A percentile compares a stretch with the other conserved stretches of the same genome.
These are phyloP conservation scores for Lomographa bimaculata DNA, from an alignment of 2,888 invertebrate species.

Conservation along the genomic window DNA sequence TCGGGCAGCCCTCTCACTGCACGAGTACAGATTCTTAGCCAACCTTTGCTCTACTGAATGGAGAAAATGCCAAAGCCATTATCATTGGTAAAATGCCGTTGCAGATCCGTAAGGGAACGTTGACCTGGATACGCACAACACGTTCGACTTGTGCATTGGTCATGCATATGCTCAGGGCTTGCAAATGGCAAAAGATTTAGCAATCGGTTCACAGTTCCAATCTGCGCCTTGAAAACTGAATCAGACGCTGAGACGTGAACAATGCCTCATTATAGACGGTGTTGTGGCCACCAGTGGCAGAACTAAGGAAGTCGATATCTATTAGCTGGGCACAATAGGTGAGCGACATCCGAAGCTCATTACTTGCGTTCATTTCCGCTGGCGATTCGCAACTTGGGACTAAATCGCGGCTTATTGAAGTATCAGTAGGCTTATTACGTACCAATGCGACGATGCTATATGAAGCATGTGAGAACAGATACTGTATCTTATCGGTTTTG, in stretches of 20 bases:
- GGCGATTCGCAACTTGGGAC: conserved; percentile 72
- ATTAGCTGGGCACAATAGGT: conserved; percentile 82
- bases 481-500: too few species aligned
- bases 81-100: conserved; percentile 54
- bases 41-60: conserved; percentile 23
- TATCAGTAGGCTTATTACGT: conserved; percentile 47
- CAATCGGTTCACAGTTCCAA: conserved; percentile 54
- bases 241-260: conserved; percentile 70
- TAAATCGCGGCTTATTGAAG: conserved; percentile 59
- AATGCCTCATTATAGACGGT: conserved; percentile 73
- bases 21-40: conserved; percentile 53
- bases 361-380: conserved; percentile 78
- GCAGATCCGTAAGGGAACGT: conserved; percentile 61
- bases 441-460: conserved; percentile 14
- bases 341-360: conserved; percentile 83
- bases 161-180: conserved; percentile 32
- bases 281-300: conserved; percentile 65
- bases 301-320: conserved; percentile 81
- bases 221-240: conserved; percentile 61
- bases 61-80: conserved; percentile 60
- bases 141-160: conserved; percentile 12
- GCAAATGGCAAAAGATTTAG: conserved; percentile 40
- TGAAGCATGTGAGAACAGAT: conserved; percentile 15
- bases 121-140: conserved; percentile 51
- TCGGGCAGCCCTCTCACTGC: conserved; percentile 36